A percentile compares a stretch with the other conserved stretches of the same genome.
phyloP scores from a whole-genome alignment of 2,113 vertebrate species.

The Emydocephalus ijimae region DNA sequence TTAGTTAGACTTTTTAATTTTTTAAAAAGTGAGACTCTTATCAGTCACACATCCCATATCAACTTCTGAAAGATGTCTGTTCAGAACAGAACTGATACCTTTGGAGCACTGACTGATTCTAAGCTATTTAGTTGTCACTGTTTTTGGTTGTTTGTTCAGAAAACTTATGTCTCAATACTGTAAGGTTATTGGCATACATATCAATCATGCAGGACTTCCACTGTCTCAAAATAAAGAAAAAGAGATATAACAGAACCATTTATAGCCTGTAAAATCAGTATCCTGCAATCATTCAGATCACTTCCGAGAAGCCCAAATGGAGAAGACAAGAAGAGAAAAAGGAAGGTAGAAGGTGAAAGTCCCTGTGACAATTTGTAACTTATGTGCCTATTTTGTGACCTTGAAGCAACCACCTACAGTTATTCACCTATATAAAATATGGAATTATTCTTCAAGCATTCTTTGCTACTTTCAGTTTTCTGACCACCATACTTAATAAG shows the following conservation, averaged over 20 bases:
- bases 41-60: neutral
- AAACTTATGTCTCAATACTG: constrained; percentile 39
- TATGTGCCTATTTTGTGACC: neutral
- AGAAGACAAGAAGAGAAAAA: neutral
- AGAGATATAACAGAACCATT: neutral
- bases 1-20: neutral
- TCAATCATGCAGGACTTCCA: neutral
- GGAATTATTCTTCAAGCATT: neutral
- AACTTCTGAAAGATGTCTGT: constrained; percentile 11
- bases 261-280: fast-evolving
- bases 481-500: neutral
- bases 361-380: neutral
- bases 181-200: neutral
- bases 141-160: constrained; percentile 40
- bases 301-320: neutral
- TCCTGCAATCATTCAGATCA: neutral
- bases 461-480: neutral
- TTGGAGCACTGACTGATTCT: constrained; percentile 39
- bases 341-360: neutral
- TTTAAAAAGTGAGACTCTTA: neutral
- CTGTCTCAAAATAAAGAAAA: neutral
- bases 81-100: constrained; percentile 22
- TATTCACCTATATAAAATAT: neutral
- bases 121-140: constrained; percentile 29
- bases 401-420: neutral